These are phyloP conservation scores for Rhynchomys soricoides DNA, from an alignment of 2,113 vertebrate species.

Conservation along the genomic window DNA sequence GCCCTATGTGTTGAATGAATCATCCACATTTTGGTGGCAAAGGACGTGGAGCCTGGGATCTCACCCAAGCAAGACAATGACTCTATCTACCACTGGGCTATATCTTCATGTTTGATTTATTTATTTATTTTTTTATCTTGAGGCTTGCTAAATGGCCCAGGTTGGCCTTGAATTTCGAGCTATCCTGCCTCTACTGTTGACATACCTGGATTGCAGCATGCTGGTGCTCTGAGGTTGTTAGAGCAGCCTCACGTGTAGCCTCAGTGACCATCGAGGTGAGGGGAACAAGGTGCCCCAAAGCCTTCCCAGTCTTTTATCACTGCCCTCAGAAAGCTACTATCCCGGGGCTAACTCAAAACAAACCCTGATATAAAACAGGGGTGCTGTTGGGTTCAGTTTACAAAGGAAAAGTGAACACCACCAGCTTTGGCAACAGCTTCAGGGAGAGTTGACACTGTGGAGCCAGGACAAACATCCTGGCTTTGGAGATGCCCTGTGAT, in stretches of 20 bases:
- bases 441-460: not conserved
- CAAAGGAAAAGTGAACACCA: not conserved
- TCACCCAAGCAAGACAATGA: not conserved
- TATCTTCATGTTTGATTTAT: not conserved
- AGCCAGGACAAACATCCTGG: not conserved
- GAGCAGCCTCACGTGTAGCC: not conserved
- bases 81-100: not conserved
- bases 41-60: not conserved
- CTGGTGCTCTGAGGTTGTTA: not conserved
- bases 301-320: not conserved
- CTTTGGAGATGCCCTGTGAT: not conserved
- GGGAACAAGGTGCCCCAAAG: not conserved
- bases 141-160: not conserved
- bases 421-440: not conserved
- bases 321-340: not conserved
- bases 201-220: not conserved
- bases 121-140: not conserved
- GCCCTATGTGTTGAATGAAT: not conserved
- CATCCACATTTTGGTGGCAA: not conserved
- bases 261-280: not conserved
- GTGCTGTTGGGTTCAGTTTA: not conserved
- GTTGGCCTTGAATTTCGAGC: not conserved
- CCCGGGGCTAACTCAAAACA: not conserved
- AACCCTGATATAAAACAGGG: not conserved
- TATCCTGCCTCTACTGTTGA: not conserved